A percentile compares a stretch with the other conserved stretches of the same genome.
Conservation (phyloP, 2,888 invertebrate species). For the Drosophila setosimentum region DNA sequence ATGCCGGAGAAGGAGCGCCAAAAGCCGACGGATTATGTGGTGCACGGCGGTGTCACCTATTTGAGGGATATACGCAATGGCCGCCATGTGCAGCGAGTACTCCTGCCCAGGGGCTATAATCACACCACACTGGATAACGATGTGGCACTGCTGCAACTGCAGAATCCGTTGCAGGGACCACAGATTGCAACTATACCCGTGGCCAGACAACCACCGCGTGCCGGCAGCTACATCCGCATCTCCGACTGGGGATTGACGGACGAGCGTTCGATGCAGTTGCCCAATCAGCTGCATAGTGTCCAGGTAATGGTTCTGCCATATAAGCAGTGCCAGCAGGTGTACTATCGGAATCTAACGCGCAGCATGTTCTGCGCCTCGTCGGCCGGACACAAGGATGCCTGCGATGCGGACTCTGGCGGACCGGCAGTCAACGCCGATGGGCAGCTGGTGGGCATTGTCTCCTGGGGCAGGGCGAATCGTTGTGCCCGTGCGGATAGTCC, state of each 20-base stretch:
- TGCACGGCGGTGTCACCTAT: slow-evolving; percentile 75
- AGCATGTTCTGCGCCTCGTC: slow-evolving; percentile 77
- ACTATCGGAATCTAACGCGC: slow-evolving; percentile 70
- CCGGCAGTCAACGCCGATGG: slow-evolving; percentile 75
- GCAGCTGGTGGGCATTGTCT: slow-evolving; percentile 88
- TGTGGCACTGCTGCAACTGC: slow-evolving; percentile 73
- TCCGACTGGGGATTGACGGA: slow-evolving; percentile 79
- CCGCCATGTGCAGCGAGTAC: slow-evolving; percentile 54
- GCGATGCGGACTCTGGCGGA: slow-evolving; percentile 83
- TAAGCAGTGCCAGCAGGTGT: slow-evolving; percentile 56
- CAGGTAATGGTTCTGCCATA: slow-evolving; percentile 65
- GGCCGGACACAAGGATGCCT: slow-evolving; percentile 78
- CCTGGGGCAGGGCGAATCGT: slow-evolving; percentile 83
- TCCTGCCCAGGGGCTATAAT: slow-evolving; percentile 62
- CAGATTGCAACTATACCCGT: slow-evolving; percentile 59
- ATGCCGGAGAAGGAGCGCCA: slow-evolving; percentile 36
- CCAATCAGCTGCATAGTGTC: slow-evolving; percentile 75
- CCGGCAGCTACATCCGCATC: slow-evolving; percentile 64
- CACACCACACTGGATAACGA: slow-evolving; percentile 70
- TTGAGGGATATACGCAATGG: slow-evolving; percentile 64
- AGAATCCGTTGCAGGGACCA: slow-evolving; percentile 50
- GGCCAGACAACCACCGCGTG: slow-evolving; percentile 36
- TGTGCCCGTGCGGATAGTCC: slow-evolving; percentile 87
- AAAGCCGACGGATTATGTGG: slow-evolving; percentile 55
- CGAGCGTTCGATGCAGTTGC: slow-evolving; percentile 49